A percentile compares a stretch with the other conserved stretches of the same genome.
phyloP scores from a whole-genome alignment of 2,888 invertebrate species.

The Ophion costatus region DNA sequence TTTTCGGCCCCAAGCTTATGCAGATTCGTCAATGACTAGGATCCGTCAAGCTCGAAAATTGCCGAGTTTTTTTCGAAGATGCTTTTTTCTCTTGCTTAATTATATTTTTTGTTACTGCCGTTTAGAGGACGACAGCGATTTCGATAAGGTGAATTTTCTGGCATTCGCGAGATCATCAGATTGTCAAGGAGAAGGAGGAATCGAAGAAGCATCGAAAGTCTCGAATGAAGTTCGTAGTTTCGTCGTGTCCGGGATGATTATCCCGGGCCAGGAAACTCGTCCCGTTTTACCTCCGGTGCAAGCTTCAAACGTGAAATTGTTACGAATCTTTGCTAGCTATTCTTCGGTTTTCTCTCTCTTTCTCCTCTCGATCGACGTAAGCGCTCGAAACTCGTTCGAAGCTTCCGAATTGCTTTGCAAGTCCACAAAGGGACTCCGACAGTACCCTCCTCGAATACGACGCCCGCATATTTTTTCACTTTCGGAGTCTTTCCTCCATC shows the following conservation, averaged over 20 bases:
- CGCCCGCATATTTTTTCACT: neutral
- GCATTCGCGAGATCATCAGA: neutral
- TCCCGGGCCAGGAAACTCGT: slow-evolving; percentile 45
- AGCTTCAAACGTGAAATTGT: slow-evolving; percentile 48
- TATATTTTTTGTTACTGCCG: neutral
- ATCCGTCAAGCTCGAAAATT: too few species aligned
- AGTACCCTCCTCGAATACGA: neutral
- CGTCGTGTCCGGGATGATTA: slow-evolving; percentile 27
- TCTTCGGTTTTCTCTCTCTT: slow-evolving; percentile 8
- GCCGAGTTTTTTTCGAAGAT: too few species aligned
- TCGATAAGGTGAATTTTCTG: slow-evolving; percentile 67
- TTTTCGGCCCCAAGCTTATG: too few species aligned
- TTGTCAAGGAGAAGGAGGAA: slow-evolving; percentile 14
- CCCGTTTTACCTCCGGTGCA: slow-evolving; percentile 16
- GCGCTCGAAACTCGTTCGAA: slow-evolving; percentile 23
- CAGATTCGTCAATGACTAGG: too few species aligned
- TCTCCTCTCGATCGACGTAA: slow-evolving; percentile 17
- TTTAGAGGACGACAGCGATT: slow-evolving; percentile 64
- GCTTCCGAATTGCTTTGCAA: slow-evolving; percentile 9
- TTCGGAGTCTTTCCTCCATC: neutral
- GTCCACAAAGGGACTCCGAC: slow-evolving; percentile 17
- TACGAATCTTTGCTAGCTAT: slow-evolving; percentile 44
- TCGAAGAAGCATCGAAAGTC: slow-evolving; percentile 41
- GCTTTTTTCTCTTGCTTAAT: slow-evolving; percentile 32
- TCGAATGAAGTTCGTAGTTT: slow-evolving; percentile 34